A percentile compares a stretch with the other conserved stretches of the same genome.
Conservation (phyloP, 2,797 vertebrate species). For the Pantherophis vulpinus region DNA sequence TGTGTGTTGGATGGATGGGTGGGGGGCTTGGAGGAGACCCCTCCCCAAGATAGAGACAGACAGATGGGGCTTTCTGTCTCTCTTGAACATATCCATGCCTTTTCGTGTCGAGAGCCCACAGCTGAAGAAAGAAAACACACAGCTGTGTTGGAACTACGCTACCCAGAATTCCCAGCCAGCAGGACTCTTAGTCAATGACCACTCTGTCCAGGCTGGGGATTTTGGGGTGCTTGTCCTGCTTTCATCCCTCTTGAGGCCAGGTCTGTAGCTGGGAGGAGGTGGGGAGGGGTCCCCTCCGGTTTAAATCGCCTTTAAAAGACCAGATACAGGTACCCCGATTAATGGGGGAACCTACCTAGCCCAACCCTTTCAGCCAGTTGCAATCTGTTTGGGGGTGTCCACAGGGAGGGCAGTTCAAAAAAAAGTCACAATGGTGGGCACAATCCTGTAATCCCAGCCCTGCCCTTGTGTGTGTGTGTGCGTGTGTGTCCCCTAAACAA, state of each 20-base stretch:
- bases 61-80: neutral
- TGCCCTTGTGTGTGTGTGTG: neutral
- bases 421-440: neutral
- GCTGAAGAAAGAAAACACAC: neutral
- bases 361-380: neutral
- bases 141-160: neutral
- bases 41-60: neutral
- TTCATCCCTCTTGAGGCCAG: neutral
- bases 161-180: neutral
- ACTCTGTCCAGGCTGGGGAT: neutral
- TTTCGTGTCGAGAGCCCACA: fast-evolving
- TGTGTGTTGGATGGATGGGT: fast-evolving
- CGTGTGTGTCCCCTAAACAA: neutral
- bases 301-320: neutral
- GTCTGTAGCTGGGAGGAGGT: neutral
- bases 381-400: neutral
- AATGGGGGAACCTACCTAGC: neutral
- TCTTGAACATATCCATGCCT: neutral
- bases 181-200: neutral
- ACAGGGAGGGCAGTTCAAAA: neutral
- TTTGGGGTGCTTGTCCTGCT: neutral
- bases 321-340: neutral
- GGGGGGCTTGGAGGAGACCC: neutral
- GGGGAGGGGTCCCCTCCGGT: neutral
- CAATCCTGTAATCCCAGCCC: neutral